Evolutionary conservation across 92 coral and sea anemone genomes (phyloP).

Genomic region (Zoanthus sociatus): DNA sequence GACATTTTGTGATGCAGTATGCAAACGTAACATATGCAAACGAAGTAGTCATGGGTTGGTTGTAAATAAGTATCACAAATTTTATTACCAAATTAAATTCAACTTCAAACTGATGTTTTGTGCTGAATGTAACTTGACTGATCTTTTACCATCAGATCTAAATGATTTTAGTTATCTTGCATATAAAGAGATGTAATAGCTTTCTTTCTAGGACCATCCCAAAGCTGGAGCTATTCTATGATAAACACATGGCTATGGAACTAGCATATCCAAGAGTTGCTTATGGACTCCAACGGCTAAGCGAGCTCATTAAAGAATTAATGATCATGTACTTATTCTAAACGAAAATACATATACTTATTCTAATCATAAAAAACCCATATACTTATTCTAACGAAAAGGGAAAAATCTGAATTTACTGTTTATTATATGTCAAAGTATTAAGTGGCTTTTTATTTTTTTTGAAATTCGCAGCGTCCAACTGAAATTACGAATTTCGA

Average conservation of each 20-base stretch:
- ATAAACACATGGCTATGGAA: conserved; percentile 53
- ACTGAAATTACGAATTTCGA: no score
- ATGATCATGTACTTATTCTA: not conserved
- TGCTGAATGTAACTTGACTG: conserved; percentile 68
- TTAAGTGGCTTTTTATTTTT: no score
- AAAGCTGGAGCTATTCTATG: conserved; percentile 62
- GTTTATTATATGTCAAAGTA: no score
- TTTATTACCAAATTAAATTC: conserved; percentile 48
- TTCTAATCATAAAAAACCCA: no score
- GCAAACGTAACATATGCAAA: conserved; percentile 57
- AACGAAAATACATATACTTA: no score
- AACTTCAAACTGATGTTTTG: conserved; percentile 72
- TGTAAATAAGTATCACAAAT: conserved; percentile 16
- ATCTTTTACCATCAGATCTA: conserved; percentile 6
- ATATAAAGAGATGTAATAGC: conserved; percentile 26
- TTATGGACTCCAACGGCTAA: conserved; percentile 52
- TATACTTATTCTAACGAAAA: no score
- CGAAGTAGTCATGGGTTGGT: conserved; percentile 54
- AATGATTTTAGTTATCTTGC: no score
- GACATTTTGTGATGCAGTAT: conserved; percentile 61
- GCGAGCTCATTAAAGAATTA: conserved; percentile 21
- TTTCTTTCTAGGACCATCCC: conserved; percentile 53
- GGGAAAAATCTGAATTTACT: no score
- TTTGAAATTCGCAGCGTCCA: no score
- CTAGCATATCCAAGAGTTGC: conserved; percentile 69